phyloP scores from a whole-genome alignment of 2,797 vertebrate genomes.

The Acropternis orthonyx region DNA sequence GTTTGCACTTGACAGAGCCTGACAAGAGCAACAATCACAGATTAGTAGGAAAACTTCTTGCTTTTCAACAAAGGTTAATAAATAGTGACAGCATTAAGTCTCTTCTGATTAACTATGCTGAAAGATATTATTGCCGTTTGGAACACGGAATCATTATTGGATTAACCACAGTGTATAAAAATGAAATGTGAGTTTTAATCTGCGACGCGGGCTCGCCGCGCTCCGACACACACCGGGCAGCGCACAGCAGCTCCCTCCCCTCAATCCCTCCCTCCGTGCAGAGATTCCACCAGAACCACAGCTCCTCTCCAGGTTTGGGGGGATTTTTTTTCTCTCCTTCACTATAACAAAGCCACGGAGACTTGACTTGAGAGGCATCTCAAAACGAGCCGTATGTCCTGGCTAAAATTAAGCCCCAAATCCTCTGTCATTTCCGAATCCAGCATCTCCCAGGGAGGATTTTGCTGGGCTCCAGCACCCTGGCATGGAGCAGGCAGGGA shows the following conservation, averaged over 20 bases:
- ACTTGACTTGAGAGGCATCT: not conserved
- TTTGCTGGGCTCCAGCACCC: fast-evolving
- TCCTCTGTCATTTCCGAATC: not conserved
- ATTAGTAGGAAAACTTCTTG: constrained; percentile 92
- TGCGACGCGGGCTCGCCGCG: constrained; percentile 54
- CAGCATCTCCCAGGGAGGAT: not conserved
- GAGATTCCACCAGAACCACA: not conserved
- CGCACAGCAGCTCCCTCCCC: constrained; percentile 64
- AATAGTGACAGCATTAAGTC: constrained; percentile 98
- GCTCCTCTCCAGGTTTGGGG: not conserved
- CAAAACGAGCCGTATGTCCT: not conserved
- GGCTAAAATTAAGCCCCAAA: constrained; percentile 15
- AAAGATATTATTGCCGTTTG: constrained; percentile 93
- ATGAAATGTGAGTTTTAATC: constrained; percentile 94
- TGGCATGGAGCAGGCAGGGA: not conserved
- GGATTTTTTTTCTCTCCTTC: not conserved
- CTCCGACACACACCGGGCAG: constrained; percentile 45
- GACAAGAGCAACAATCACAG: constrained; percentile 94
- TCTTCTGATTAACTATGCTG: constrained; percentile 95
- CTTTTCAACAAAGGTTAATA: constrained; percentile 99
- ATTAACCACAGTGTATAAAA: constrained; percentile 94
- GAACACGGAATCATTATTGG: constrained; percentile 96
- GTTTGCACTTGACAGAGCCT: constrained; percentile 85
- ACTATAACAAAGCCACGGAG: fast-evolving
- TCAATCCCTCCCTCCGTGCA: constrained; percentile 61